Base-by-base conservation (phyloP, 2,888 invertebrate genomes). In the Lamellibrachia satsuma region DNA sequence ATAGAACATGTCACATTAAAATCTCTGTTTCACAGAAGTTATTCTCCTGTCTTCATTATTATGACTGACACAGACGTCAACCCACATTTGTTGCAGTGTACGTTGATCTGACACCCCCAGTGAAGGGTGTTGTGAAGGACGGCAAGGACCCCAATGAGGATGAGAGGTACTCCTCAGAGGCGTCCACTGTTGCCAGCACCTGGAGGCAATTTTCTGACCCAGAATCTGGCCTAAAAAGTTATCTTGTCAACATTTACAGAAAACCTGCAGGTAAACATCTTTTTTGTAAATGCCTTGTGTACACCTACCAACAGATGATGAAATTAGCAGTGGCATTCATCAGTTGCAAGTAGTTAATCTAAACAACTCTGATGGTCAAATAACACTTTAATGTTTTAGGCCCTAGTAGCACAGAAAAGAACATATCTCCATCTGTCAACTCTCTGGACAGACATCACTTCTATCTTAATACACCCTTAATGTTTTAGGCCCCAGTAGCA, bases 121-220 rank as follows among this genome's bases (percentile, higher is more conserved):
- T 93, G 60, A 91, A 52, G 27, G 93, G 93, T 15, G 27, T 39
- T 57, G 93, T 91, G 22, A 91, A 15, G 27, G 91, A 91, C 51
- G 52, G 92, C 15, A 9, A 9, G n/a, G 11, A 52, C n/a, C 90
- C 52, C 15, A 27, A 27, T 15, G 52, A 11, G 6, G 93, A 93
- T 51, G 15, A 92, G 15, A 39, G 2, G 75, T 93, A 92, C 91
- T 91, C 90, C 3, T 91, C 92, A 55, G 90, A 93, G 52, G 39
- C 93, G 52, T 92, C 93, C 91, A 90, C 91, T 8, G 93, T 93
- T n/a, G 52, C 75, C 27, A 92, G 90, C 11, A 60, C 93, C 9
- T 93, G 93, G 93, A 51, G 15, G 9, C 55, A 75, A 7, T 93
- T 93, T 90, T 22, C 39, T 52, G 93, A 93, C 91, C 93, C 93